Base-by-base conservation (phyloP, 2,888 invertebrate species). In the Tridacna crocea region DNA sequence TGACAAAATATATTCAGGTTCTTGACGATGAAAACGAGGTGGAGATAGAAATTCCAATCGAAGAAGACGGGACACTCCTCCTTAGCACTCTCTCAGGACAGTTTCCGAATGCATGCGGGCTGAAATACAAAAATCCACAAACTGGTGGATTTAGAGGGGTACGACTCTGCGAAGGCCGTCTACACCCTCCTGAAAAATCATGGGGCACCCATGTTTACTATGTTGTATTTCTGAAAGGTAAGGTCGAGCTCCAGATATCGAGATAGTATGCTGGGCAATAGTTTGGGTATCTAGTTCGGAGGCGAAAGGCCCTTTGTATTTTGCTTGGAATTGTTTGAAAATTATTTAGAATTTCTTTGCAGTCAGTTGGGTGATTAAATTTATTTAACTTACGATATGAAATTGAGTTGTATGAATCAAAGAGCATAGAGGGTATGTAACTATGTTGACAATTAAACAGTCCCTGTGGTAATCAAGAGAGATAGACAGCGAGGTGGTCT, bases 81-180 rank as follows among this genome's bases (percentile, higher is more conserved):
- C 95, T 99, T 90, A 97, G 98, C 78, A 99, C 99, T 3, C 95
- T 99, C 77, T 96, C 98, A 87, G 99, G 98, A 61, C 99, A 99
- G 94, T 99, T 98, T 95, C 99, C 99, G 72, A 99, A 99, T 84
- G 97, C 99, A 55, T 98, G 98, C 94, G 99, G 99, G 24, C 96
- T 99, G 77, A 99, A 99, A 95, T 99, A 98, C 95, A 96, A 98
- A 85, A 98, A 98, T 94, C 97, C 98, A 26, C 98, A 98, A 63
- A 92, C 93, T 8, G 93, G 93, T 11, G 90, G 90, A 66, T 91
- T 92, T 82, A 84, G 94, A 55, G 94, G 94, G 17, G 92, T 94
- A 79, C 96, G 99, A 82, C 96, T 99, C 75, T 97, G 97, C 92
- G 99, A 99, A 93, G 98, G 98, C 75, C 96, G 97, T 92, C 96